A percentile compares a stretch with the other conserved stretches of the same genome.
Conservation (phyloP, 2,888 invertebrate genomes). For the Uropetala carovei region DNA sequence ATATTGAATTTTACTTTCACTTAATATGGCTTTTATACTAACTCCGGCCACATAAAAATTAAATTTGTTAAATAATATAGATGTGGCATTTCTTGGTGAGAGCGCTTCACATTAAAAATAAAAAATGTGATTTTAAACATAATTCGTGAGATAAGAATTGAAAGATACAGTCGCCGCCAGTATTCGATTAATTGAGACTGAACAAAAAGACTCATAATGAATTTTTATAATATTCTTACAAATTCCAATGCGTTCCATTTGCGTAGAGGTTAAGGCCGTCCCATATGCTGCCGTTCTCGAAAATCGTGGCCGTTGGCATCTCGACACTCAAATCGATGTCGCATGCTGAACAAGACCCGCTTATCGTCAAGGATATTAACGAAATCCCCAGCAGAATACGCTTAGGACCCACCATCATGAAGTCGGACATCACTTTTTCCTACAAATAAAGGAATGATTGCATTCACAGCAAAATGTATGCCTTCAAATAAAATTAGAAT, state of each 20-base stretch:
- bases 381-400: not conserved
- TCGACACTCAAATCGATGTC: conserved; percentile 50
- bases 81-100: too few species aligned
- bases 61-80: too few species aligned
- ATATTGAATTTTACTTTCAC: too few species aligned
- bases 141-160: not conserved
- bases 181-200: too few species aligned
- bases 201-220: too few species aligned
- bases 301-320: conserved; percentile 9
- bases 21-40: too few species aligned
- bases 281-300: conserved; percentile 44
- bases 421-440: not conserved
- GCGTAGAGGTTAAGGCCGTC: conserved; percentile 19
- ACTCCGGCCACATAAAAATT: too few species aligned
- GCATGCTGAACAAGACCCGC: conserved; percentile 27
- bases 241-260: conserved; percentile 33
- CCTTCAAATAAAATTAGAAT: not conserved
- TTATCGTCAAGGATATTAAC: not conserved
- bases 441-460: not conserved
- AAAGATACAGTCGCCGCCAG: not conserved
- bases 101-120: too few species aligned
- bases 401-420: not conserved
- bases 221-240: not conserved
- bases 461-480: not conserved
- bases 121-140: too few species aligned